These are phyloP conservation scores for Eutrigla gurnardus DNA, from an alignment of 2,797 vertebrate genomes.

Conservation along the genomic window DNA sequence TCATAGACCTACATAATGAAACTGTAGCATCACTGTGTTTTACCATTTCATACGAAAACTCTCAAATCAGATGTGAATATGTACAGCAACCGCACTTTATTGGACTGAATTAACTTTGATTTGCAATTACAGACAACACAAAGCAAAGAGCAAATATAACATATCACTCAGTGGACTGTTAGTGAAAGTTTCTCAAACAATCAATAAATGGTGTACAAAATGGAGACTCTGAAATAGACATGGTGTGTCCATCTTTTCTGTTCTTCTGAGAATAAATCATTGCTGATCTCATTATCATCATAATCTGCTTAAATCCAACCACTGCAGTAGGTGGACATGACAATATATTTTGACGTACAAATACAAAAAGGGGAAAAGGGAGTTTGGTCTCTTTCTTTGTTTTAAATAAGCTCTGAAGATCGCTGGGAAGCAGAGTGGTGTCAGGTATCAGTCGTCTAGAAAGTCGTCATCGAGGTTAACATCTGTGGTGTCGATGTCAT, in stretches of 20 bases:
- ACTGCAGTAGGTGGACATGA: constrained; percentile 39
- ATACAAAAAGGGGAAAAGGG: constrained; percentile 69
- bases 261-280: constrained; percentile 49
- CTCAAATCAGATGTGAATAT: constrained; percentile 63
- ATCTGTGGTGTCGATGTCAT: constrained; percentile 97
- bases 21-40: not conserved
- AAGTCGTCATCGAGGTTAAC: constrained; percentile 98
- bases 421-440: constrained; percentile 30
- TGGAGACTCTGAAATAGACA: constrained; percentile 51
- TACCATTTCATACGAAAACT: not conserved
- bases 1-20: rapidly evolving
- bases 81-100: constrained; percentile 78
- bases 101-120: constrained; percentile 62
- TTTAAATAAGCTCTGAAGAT: constrained; percentile 76
- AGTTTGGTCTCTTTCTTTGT: constrained; percentile 81
- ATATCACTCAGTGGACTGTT: constrained; percentile 47
- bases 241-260: constrained; percentile 3
- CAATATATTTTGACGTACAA: constrained; percentile 76
- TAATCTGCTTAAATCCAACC: constrained; percentile 39
- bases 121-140: constrained; percentile 59
- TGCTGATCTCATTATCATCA: constrained; percentile 34
- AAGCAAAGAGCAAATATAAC: constrained; percentile 57
- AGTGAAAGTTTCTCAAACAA: constrained; percentile 50
- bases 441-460: constrained; percentile 88
- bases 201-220: constrained; percentile 70